Base-by-base conservation (phyloP, 64 coral and sea anemone species). In the Anthopleura sola region DNA sequence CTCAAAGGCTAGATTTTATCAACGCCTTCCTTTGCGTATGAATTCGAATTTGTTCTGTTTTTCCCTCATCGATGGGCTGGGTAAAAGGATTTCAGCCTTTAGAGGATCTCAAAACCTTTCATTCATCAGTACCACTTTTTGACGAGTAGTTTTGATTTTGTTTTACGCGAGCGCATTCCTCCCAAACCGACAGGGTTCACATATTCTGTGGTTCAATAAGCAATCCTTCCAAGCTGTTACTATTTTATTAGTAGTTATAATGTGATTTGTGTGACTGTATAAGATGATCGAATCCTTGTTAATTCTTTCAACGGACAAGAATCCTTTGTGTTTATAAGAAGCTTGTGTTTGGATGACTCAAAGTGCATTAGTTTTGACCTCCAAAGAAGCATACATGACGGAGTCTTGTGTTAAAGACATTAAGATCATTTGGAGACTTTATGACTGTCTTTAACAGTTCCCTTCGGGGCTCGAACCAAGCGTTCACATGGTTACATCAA, bases 1-100 rank as follows among this genome's bases (percentile, higher is more conserved):
- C 76, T 33, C 76, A 79, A 79, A 79, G 76, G 76, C 37, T 37
- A 79, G 76, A 79, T 79, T 79, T 79, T 79, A 79, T 79, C 76
- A 79, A 48, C 21, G 9, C 44, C 9, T 44, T 79, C 37, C 44
- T 48, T 46, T 79, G 44, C 76, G 76, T 79, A 79, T 79, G 76
- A 38, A 21, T 48, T 23, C 18, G 24, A 48, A 79, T 47, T 16
- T 48, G 12, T 77, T 44, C 76, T 79, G 1, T 32, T 71, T 36
- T 34, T 34, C 29, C 29, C 66, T 71, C 66, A 71, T 71, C 15
- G 29, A 71, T 71, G 66, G 66, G 66, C 31, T 71, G 26, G 29
- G 66, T 32, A 71, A 29, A 32, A 21, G 8, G 16, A 20, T 20
- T 47, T 15, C 21, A 48, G 18, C 39, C 44, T 24, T 3, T 38